Evolutionary conservation across 53 echinoderm and acorn worm genomes (phyloP).

Genomic region (Pentamera pediparva): DNA sequence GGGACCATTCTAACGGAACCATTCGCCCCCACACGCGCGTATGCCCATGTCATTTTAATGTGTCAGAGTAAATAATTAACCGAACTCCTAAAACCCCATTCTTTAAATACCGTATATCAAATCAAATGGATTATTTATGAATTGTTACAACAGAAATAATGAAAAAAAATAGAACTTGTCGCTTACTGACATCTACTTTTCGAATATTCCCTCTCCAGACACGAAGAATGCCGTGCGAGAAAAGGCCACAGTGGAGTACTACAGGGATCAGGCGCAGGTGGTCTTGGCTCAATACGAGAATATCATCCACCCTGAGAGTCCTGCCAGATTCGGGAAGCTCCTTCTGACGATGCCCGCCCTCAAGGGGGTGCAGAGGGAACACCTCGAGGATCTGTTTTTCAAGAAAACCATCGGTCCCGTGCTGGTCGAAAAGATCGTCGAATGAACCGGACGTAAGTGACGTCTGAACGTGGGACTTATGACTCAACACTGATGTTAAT

Average conservation of each 20-base stretch:
- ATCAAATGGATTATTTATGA: too few relatives aligned
- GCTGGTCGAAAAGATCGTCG: constrained; percentile 71
- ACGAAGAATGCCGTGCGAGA: constrained; percentile 69
- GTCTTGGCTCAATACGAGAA: constrained; percentile 96
- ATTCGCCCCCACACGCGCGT: too few relatives aligned
- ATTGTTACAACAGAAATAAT: too few relatives aligned
- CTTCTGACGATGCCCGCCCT: constrained; percentile 90
- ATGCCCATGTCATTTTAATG: too few relatives aligned
- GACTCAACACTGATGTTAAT: too few relatives aligned
- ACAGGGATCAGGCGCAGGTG: constrained; percentile 91
- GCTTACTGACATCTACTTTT: too few relatives aligned
- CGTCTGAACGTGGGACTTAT: too few relatives aligned
- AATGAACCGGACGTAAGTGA: constrained; percentile 4
- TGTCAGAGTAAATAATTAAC: too few relatives aligned
- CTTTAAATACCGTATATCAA: too few relatives aligned
- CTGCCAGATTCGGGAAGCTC: constrained; percentile 92
- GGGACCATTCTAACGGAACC: too few relatives aligned
- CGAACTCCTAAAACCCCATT: too few relatives aligned
- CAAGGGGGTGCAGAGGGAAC: constrained; percentile 64
- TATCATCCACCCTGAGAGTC: constrained; percentile 87
- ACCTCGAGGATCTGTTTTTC: constrained; percentile 86
- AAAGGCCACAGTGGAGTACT: constrained; percentile 84
- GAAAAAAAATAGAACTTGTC: too few relatives aligned
- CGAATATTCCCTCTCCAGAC: constrained; percentile 51
- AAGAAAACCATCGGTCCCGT: constrained; percentile 73